These are phyloP conservation scores for Oligia latruncula DNA, from an alignment of 2,888 invertebrate species.

Conservation along the genomic window DNA sequence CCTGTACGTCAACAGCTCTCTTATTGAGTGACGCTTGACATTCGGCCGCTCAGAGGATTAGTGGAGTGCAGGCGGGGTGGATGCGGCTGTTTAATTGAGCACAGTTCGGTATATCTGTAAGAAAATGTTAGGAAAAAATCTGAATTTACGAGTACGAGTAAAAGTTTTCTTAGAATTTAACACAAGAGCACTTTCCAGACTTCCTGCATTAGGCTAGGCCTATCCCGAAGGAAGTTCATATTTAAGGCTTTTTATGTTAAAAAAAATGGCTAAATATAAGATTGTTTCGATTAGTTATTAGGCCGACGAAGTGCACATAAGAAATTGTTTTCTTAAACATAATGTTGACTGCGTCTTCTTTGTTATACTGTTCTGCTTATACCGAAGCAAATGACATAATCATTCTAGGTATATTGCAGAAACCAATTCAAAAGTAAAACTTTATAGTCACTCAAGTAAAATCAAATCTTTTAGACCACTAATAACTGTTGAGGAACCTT, in stretches of 20 bases:
- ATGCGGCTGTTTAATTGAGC: conserved; percentile 69
- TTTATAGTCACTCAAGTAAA: not conserved
- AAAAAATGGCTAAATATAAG: too few relatives aligned
- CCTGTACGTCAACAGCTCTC: conserved; percentile 82
- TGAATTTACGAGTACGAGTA: not conserved
- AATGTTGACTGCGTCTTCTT: not conserved
- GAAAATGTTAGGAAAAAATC: not conserved
- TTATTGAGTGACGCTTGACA: conserved; percentile 89
- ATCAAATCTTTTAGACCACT: not conserved
- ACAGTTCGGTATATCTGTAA: conserved; percentile 10
- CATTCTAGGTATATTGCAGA: not conserved
- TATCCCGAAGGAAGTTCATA: too few relatives aligned
- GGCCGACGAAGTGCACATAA: not conserved
- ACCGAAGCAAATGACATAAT: too few relatives aligned
- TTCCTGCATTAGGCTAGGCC: too few relatives aligned
- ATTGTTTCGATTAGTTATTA: too few relatives aligned
- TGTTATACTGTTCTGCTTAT: not conserved
- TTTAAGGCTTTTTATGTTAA: too few relatives aligned
- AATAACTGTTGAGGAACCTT: not conserved
- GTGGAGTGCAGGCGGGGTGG: conserved; percentile 57
- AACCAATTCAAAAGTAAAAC: not conserved
- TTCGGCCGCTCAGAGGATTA: conserved; percentile 69
- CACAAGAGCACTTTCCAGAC: too few relatives aligned
- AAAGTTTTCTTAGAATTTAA: too few relatives aligned
- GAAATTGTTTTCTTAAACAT: not conserved